Percentiles rank a stretch among this genome's conserved stretches.
phyloP scores from a whole-genome alignment of 2,888 invertebrate species.

The Microchrysa polita region DNA sequence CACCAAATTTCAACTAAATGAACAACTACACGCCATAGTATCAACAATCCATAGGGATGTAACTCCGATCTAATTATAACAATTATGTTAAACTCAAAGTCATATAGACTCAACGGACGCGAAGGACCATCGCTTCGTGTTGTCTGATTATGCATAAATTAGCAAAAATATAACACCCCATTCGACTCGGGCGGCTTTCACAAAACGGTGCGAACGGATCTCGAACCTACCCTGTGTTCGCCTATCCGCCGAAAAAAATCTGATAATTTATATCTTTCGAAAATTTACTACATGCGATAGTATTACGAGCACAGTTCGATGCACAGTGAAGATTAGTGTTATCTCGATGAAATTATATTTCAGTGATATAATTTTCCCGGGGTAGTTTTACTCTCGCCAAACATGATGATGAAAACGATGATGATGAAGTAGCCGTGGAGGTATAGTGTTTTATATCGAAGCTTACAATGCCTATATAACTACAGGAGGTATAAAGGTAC shows the following conservation, averaged over 20 bases:
- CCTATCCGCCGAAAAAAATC: background rate
- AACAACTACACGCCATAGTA: too few species aligned
- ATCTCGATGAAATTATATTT: constrained; percentile 31
- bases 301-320: constrained; percentile 4
- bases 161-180: constrained; percentile 29
- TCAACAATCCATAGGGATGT: constrained; percentile 40
- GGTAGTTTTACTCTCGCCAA: background rate
- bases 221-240: too few species aligned
- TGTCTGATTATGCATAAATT: constrained; percentile 51
- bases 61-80: constrained; percentile 49
- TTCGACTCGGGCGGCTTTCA: background rate
- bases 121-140: constrained; percentile 25
- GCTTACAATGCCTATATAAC: background rate
- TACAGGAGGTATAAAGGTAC: background rate
- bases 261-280: constrained; percentile 46
- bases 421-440: background rate
- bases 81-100: constrained; percentile 48
- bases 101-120: constrained; percentile 14
- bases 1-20: constrained; percentile 21
- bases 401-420: background rate
- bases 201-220: background rate
- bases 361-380: background rate
- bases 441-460: background rate
- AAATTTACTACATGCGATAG: constrained; percentile 37
- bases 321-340: constrained; percentile 12